Base-by-base conservation (phyloP, 2,113 vertebrate genomes). In the Bucco capensis region DNA sequence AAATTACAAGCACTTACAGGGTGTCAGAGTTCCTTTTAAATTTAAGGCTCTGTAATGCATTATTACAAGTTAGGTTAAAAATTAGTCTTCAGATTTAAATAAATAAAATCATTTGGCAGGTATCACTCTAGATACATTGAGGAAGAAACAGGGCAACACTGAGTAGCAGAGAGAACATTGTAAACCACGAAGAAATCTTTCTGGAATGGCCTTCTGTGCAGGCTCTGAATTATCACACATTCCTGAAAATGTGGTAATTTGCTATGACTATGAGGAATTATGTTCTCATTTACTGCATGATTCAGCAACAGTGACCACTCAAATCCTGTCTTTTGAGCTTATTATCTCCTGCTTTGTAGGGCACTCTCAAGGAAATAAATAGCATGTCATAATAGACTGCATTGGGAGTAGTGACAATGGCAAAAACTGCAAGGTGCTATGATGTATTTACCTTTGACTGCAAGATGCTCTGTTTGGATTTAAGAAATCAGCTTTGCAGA, bases 401-500 rank as follows among this genome's bases (percentile, higher is more conserved):
- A 21, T 50, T 71, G 51, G 18, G 47, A 53, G 40, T 28, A 31
- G 28, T 69, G 79, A 73, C 4, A 4, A 58, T 2, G 61, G 30
- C 62, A 85, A 81, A 92, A 89, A 50, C 58, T 70, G 58, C 24
- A 86, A 94, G 90, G 74, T 75, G 44, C 50, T 87, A 5, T 44
- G 57, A 87, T 65, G 33, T 65, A 79, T 72, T 88, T 89, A 76
- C 58, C 19, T 88, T 46, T 84, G 57, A 66, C 54, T 73, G 57
- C 28, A 66, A 80, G 71, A 76, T 42, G 46, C 23, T 89, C 61
- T 83, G 53, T 40, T 71, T 64, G 61, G 33, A 83, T 93, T 85
- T 91, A 83, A 67, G 66, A 89, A 94, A 88, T 86, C 49, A 70
- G 9, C 35, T 95, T 90, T 86, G 94, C 64, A 83, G 81, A 92